A percentile compares a stretch with the other conserved stretches of the same genome.
phyloP scores from a whole-genome alignment of 2,113 vertebrate genomes.

The Zosterops lateralis region DNA sequence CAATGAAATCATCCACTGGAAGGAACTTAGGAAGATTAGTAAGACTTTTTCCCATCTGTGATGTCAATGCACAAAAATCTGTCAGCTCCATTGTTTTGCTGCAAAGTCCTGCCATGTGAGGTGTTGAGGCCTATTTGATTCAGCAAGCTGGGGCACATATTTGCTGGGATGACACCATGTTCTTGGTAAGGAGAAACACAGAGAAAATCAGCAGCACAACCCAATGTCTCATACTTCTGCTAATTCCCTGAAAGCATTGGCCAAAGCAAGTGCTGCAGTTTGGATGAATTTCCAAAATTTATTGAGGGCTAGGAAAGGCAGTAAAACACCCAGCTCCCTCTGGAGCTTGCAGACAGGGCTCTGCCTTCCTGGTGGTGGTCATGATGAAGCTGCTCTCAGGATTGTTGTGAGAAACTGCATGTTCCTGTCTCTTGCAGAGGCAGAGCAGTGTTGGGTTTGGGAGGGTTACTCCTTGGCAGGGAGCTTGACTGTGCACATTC shows the following conservation, averaged over 20 bases:
- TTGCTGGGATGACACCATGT: neutral
- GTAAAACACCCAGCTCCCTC: neutral
- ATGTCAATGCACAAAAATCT: slow-evolving; percentile 37
- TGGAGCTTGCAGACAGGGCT: neutral
- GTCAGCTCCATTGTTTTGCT: neutral
- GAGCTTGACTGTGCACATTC: slow-evolving; percentile 22
- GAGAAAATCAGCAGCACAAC: neutral
- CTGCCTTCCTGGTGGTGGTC: neutral
- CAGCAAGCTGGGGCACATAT: neutral
- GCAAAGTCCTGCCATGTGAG: neutral
- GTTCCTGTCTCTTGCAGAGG: neutral
- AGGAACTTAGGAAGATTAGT: slow-evolving; percentile 1
- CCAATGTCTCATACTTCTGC: neutral
- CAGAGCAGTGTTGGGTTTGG: neutral
- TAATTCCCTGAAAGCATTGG: neutral
- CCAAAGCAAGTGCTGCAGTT: neutral
- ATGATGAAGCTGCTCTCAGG: accelerated
- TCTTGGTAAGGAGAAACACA: neutral
- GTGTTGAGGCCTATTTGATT: neutral
- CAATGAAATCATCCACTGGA: slow-evolving; percentile 32
- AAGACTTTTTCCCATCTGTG: slow-evolving; percentile 35
- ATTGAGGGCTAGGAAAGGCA: neutral
- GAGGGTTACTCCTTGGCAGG: neutral
- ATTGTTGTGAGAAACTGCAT: neutral
- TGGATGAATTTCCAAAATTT: neutral